Evolutionary conservation across 2,888 invertebrate genomes (phyloP), one percentile per base, ranked within the genome.

Genomic region (Gibbula magus): DNA sequence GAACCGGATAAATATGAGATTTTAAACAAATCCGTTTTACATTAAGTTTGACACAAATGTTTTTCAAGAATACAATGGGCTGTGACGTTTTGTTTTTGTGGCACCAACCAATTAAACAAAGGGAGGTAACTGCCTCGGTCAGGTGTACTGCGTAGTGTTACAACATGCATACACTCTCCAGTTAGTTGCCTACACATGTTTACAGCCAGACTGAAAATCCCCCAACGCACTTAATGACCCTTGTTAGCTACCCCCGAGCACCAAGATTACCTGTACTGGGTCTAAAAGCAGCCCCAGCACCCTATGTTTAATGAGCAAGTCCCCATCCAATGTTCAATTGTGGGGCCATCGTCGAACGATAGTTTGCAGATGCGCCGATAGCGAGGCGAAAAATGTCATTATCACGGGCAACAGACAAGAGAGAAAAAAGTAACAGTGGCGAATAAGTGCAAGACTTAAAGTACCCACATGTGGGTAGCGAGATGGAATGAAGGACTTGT

Each of bases 361-460:
- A 29, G 61, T 29, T 61, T 25, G 61, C 61, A 61, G 61, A 61
- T 61, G 61, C 29, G 8, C 61, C 61, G 61, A 61, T 29, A 16
- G 29, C 25, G 61, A 61, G 61, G 61, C 61, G 29, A 45, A 61
- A 61, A 61, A 61, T 61, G 61, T 61, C 61, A 61, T 61, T 61
- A 61, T 29, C 29, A 13, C 61, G 61, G 25, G 25, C 61, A 29
- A 61, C 61, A 61, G 61, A 61, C 61, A 61, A 61, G 61, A 61
- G 61, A 29, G 61, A 61, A 61, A 56, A 61, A 61, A 25, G 61
- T 61, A 61, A 61, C 61, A 61, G 61, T 61, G 61, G 61, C 61
- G 25, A 61, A 61, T 29, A 61, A 61, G 61, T 61, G 61, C 61
- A 25, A 22, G 22, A 29, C 25, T 18, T 61, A 61, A 61, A 61